Percentiles rank a stretch among this genome's conserved stretches.
Evolutionary conservation across 2,113 vertebrate species (phyloP).

Genomic region (Mirounga angustirostris): DNA sequence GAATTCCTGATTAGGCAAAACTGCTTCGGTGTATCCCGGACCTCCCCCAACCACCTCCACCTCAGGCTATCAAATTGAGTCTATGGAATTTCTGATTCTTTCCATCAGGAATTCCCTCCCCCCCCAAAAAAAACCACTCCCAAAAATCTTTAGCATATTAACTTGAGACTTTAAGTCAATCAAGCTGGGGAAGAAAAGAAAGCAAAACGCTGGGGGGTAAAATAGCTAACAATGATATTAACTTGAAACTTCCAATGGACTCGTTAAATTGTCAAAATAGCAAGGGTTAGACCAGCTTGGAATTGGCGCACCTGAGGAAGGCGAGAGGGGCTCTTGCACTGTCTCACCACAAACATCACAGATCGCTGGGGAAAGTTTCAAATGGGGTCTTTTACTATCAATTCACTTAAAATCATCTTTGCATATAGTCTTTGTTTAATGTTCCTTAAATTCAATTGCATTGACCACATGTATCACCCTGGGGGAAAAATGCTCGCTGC

Average conservation of each 20-base stretch:
- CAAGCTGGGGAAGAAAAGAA: background rate
- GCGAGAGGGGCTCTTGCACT: background rate
- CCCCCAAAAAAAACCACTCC: too few relatives aligned
- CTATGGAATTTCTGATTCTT: background rate
- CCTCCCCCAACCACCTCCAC: background rate
- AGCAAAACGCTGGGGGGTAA: background rate
- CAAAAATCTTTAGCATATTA: background rate
- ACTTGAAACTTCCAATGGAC: background rate
- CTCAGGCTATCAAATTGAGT: too few relatives aligned
- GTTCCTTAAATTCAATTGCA: background rate
- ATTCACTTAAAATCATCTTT: background rate
- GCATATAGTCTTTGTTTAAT: background rate
- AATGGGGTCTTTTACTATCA: background rate
- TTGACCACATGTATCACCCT: background rate
- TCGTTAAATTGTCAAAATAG: background rate
- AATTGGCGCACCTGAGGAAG: background rate
- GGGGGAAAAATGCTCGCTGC: too few relatives aligned
- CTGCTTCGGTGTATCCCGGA: accelerated
- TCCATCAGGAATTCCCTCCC: background rate
- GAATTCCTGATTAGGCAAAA: background rate
- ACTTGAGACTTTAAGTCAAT: background rate
- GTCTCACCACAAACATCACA: too few relatives aligned
- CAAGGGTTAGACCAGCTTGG: background rate
- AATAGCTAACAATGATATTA: background rate
- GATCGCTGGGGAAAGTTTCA: background rate